These are phyloP conservation scores for Epizoanthus stellaris DNA, from an alignment of 92 coral and sea anemone genomes.

Conservation along the genomic window DNA sequence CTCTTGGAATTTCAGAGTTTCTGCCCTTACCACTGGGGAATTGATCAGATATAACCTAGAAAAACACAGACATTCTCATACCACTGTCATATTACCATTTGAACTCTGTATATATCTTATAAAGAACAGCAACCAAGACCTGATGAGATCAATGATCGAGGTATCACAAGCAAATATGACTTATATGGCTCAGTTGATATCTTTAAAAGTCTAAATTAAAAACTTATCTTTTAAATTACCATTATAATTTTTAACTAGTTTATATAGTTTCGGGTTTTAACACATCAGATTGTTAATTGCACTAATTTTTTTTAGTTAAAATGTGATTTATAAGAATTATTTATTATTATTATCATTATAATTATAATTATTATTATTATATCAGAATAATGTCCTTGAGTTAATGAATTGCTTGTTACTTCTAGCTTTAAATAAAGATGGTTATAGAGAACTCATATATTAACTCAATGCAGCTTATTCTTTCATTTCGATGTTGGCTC, in stretches of 20 bases:
- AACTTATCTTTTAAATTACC: too few relatives aligned
- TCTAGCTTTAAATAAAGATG: not conserved
- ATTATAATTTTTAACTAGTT: too few relatives aligned
- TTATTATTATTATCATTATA: too few relatives aligned
- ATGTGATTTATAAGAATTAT: too few relatives aligned
- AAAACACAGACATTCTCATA: not conserved
- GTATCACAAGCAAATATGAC: not conserved
- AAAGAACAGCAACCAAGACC: not conserved
- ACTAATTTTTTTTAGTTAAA: too few relatives aligned
- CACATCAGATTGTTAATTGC: not conserved
- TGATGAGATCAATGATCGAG: not conserved
- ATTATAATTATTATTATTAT: too few relatives aligned
- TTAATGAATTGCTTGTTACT: too few relatives aligned
- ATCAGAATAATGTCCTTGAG: too few relatives aligned
- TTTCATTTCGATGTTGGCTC: too few relatives aligned
- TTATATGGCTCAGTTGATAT: too few relatives aligned
- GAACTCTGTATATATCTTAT: not conserved
- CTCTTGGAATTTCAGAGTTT: slow-evolving; percentile 96
- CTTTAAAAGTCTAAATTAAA: too few relatives aligned
- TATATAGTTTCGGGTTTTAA: not conserved
- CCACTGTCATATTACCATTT: not conserved
- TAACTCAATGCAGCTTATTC: too few relatives aligned
- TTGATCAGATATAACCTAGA: slow-evolving; percentile 92
- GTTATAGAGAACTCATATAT: not conserved
- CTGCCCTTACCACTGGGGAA: slow-evolving; percentile 98